phyloP scores from a whole-genome alignment of 2,797 vertebrate species.

The Acanthurus tractus region DNA sequence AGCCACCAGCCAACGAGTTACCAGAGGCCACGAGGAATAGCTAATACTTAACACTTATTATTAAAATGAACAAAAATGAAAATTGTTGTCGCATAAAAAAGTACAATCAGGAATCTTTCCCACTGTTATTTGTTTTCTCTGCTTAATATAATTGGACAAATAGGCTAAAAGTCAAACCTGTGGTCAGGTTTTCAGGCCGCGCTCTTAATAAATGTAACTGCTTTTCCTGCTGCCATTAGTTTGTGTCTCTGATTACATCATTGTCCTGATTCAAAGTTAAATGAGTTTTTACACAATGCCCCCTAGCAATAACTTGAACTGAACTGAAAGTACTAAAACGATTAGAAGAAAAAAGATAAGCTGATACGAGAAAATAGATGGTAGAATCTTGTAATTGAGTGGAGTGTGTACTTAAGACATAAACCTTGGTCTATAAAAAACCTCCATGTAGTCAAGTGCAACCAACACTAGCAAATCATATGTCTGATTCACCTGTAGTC shows the following conservation, averaged over 20 bases:
- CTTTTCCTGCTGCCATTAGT: conserved; percentile 24
- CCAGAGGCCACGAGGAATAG: conserved; percentile 19
- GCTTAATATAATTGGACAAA: conserved; percentile 9
- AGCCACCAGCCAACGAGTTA: conserved; percentile 12
- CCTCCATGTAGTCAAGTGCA: not conserved
- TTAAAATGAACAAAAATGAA: conserved; percentile 27
- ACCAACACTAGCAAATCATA: not conserved
- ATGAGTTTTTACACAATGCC: conserved; percentile 55
- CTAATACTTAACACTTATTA: conserved; percentile 24
- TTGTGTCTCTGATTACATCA: conserved; percentile 59
- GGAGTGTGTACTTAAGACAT: no score
- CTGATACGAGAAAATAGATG: conserved; percentile 34
- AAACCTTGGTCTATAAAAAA: not conserved
- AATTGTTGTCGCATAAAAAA: conserved; percentile 10
- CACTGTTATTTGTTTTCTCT: not conserved
- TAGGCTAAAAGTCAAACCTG: conserved; percentile 1
- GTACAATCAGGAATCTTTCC: not conserved
- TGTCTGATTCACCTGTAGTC: not conserved
- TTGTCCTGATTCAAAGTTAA: conserved; percentile 63
- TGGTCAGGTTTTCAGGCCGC: conserved; percentile 32
- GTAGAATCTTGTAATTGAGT: conserved; percentile 2
- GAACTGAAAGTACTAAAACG: conserved; percentile 29
- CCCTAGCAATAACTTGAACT: no score
- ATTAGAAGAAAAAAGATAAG: conserved; percentile 1
- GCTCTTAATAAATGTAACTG: conserved; percentile 26